Evolutionary conservation across 2,113 vertebrate species (phyloP).

Genomic region (Larimichthys crocea): DNA sequence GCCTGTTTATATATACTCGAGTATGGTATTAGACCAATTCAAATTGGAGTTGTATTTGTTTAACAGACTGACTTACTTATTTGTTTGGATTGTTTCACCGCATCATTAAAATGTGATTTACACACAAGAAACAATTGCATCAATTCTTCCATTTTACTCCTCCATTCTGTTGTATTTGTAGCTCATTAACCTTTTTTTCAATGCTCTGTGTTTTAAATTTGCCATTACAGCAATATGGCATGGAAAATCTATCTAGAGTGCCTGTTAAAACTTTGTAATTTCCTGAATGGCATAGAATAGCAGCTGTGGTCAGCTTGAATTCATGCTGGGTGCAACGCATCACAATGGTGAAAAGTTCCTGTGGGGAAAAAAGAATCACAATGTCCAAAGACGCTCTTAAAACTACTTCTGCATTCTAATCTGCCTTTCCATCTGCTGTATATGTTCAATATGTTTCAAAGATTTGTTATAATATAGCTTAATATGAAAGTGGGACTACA

Average conservation of each 20-base stretch:
- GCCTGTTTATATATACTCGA: neutral
- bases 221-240: neutral
- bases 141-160: constrained; percentile 18
- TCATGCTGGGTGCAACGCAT: neutral
- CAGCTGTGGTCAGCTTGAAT: neutral
- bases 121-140: constrained; percentile 15
- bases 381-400: neutral
- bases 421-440: neutral
- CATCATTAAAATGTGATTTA: constrained; percentile 40
- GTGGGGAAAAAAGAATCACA: neutral
- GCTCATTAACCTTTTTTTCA: neutral
- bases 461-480: neutral
- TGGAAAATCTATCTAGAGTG: neutral
- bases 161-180: neutral
- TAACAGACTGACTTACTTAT: constrained; percentile 4
- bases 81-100: neutral
- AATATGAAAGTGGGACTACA: neutral
- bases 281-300: neutral
- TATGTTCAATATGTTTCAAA: neutral
- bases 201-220: neutral
- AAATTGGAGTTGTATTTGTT: constrained; percentile 11
- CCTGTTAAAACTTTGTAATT: neutral
- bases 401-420: neutral
- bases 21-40: neutral
- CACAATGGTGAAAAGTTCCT: neutral